phyloP scores from a whole-genome alignment of 1,140 invertebrate species.

The Zaprionus taronus region DNA sequence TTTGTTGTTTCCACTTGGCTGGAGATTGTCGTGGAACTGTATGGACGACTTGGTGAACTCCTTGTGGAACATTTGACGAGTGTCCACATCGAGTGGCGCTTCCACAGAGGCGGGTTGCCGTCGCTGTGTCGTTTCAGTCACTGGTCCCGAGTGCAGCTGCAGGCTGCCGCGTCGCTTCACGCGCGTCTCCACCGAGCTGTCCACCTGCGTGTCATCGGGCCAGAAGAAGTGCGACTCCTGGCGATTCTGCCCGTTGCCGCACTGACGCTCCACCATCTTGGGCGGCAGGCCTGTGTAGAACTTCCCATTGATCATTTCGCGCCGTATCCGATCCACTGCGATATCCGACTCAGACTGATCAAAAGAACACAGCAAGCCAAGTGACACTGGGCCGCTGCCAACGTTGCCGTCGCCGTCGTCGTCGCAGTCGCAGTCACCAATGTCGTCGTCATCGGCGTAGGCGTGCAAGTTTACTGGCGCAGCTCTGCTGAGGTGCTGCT shows the following conservation, averaged over 20 bases:
- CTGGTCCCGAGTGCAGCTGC: conserved; percentile 41
- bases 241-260: conserved; percentile 53
- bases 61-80: conserved; percentile 73
- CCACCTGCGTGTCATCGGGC: conserved; percentile 72
- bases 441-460: conserved; percentile 51
- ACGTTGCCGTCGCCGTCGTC: not conserved
- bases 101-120: conserved; percentile 11
- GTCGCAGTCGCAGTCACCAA: too few relatives aligned
- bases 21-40: conserved; percentile 77
- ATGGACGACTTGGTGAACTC: conserved; percentile 81
- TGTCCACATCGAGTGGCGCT: conserved; percentile 57
- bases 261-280: conserved; percentile 73
- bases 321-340: conserved; percentile 35
- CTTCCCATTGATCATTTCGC: conserved; percentile 76
- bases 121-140: conserved; percentile 3
- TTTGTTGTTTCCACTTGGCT: conserved; percentile 35
- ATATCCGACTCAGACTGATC: conserved; percentile 57
- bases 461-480: conserved; percentile 51
- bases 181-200: conserved; percentile 65
- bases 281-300: conserved; percentile 81
- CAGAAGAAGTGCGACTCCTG: conserved; percentile 80
- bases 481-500: conserved; percentile 9
- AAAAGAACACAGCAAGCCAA: conserved; percentile 54
- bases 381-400: conserved; percentile 15
- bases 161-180: conserved; percentile 66